phyloP scores from a whole-genome alignment of 2,797 vertebrate genomes.

The Platyrinchus mystaceus region DNA sequence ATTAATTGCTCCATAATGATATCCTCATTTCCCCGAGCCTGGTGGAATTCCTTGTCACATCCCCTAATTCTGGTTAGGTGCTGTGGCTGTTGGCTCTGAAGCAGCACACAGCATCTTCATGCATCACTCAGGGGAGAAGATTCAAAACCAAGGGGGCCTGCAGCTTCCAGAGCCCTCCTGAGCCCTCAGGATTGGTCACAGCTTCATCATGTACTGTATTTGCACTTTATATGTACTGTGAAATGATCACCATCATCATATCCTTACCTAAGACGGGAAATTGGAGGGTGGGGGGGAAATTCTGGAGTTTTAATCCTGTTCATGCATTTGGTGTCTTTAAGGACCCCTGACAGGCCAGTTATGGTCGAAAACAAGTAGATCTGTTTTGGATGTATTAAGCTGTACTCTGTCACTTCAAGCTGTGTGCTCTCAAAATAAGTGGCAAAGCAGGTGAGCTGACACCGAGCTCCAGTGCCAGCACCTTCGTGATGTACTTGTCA shows the following conservation, averaged over 20 bases:
- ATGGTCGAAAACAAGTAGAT: background rate
- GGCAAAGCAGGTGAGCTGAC: background rate
- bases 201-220: background rate
- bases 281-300: background rate
- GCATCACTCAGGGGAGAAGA: rapidly evolving
- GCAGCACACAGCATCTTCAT: rapidly evolving
- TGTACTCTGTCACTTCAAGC: background rate
- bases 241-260: rapidly evolving
- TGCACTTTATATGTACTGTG: background rate
- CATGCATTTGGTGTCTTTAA: background rate
- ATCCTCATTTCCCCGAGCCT: background rate
- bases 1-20: background rate
- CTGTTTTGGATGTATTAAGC: background rate
- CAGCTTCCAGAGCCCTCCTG: background rate
- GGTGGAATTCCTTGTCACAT: rapidly evolving
- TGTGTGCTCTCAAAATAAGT: background rate
- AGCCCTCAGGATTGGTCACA: background rate
- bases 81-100: background rate
- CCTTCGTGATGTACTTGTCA: rapidly evolving
- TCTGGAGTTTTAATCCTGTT: background rate
- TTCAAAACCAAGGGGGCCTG: background rate
- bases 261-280: background rate
- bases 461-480: background rate
- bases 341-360: background rate
- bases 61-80: background rate